A percentile compares a stretch with the other conserved stretches of the same genome.
phyloP scores from a whole-genome alignment of 2,113 vertebrate species.

The Ciconia stormi region DNA sequence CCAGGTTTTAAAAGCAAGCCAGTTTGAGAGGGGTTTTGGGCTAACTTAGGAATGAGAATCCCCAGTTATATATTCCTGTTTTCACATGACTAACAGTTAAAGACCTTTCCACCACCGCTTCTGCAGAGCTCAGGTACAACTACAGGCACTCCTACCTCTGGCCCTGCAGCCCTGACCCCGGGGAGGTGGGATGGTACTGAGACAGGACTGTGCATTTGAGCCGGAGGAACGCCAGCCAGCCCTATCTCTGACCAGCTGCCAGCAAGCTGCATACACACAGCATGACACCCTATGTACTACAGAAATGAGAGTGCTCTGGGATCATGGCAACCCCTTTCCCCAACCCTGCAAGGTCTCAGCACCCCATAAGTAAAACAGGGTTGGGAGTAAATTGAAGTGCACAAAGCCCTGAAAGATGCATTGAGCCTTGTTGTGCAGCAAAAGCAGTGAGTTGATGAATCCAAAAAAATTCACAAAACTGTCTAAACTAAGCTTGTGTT shows the following conservation, averaged over 20 bases:
- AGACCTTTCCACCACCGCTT: neutral
- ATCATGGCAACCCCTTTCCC: neutral
- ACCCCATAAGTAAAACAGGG: fast-evolving
- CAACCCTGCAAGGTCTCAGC: neutral
- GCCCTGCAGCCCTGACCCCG: fast-evolving
- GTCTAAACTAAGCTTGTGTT: neutral
- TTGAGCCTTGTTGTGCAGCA: slow-evolving; percentile 65
- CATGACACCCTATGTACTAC: fast-evolving
- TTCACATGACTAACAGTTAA: neutral
- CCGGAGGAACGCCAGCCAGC: neutral
- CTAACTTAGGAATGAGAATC: neutral
- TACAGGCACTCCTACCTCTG: neutral
- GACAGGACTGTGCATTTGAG: fast-evolving
- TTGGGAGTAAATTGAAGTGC: neutral
- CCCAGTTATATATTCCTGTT: neutral
- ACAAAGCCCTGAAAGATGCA: slow-evolving; percentile 41
- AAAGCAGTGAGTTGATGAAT: neutral
- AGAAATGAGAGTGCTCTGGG: neutral
- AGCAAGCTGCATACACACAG: neutral
- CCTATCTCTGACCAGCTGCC: neutral
- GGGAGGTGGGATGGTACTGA: neutral
- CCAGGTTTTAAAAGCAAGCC: neutral
- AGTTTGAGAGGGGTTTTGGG: neutral
- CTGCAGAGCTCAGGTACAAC: neutral
- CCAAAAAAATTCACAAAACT: neutral